These are phyloP conservation scores for Acanthosepion lycidas DNA, from an alignment of 2,888 invertebrate species.

Conservation along the genomic window DNA sequence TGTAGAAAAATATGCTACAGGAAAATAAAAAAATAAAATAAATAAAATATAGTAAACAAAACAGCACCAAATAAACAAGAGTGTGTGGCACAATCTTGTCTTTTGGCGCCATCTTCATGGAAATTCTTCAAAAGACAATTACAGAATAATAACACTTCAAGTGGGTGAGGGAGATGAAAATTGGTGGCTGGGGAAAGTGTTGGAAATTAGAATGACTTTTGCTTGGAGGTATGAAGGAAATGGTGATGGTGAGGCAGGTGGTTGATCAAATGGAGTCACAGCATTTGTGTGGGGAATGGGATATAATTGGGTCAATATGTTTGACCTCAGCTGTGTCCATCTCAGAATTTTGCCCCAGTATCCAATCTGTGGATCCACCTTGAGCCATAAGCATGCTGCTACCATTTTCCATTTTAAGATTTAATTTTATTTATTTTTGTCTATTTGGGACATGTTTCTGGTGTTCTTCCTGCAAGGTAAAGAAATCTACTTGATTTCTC, in stretches of 20 bases:
- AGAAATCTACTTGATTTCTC: background rate
- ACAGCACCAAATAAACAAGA: background rate
- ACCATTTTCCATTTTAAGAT: background rate
- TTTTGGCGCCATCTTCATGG: constrained; percentile 17
- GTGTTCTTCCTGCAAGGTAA: background rate
- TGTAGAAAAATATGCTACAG: background rate
- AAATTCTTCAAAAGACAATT: constrained; percentile 33
- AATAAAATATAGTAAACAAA: background rate
- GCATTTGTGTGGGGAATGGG: background rate
- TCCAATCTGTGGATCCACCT: background rate
- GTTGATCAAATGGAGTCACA: background rate
- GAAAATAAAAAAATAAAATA: background rate
- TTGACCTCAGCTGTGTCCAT: constrained; percentile 33
- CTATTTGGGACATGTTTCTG: background rate
- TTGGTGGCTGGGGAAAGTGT: background rate
- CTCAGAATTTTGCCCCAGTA: background rate
- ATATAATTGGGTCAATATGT: background rate
- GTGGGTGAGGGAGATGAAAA: background rate
- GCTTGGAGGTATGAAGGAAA: background rate
- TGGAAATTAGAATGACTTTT: background rate
- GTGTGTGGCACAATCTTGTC: background rate
- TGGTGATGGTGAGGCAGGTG: background rate
- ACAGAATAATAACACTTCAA: constrained; percentile 33
- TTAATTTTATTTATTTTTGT: background rate
- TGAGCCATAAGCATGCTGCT: background rate